Evolutionary conservation across 2,797 vertebrate genomes (phyloP).

Genomic region (Hyperoplus immaculatus): DNA sequence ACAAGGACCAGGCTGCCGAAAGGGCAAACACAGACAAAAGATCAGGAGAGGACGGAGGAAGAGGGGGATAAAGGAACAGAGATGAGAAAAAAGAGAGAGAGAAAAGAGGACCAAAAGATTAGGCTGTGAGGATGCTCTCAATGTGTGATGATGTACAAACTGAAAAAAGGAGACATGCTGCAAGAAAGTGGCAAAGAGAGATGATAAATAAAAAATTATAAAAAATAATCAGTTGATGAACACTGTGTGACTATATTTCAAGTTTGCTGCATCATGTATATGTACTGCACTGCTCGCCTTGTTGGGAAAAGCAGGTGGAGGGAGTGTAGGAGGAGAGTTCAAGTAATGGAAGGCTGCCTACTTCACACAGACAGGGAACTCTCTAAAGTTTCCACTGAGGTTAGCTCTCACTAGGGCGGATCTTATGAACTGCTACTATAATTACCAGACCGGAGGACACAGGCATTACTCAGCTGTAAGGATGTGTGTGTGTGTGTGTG

Average conservation of each 20-base stretch:
- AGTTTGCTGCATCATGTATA: slow-evolving; percentile 35
- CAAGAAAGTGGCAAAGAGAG: slow-evolving; percentile 25
- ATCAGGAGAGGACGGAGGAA: slow-evolving; percentile 3
- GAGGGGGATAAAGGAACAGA: slow-evolving; percentile 1
- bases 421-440: slow-evolving; percentile 79
- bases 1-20: slow-evolving; percentile 78
- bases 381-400: slow-evolving; percentile 69
- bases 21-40: slow-evolving; percentile 58
- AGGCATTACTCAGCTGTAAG: slow-evolving; percentile 56
- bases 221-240: slow-evolving; percentile 28
- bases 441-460: slow-evolving; percentile 72
- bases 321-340: slow-evolving; percentile 51
- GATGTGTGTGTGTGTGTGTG: not conserved
- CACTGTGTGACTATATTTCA: slow-evolving; percentile 11
- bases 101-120: slow-evolving; percentile 42
- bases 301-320: slow-evolving; percentile 27
- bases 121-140: slow-evolving; percentile 49
- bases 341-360: slow-evolving; percentile 67
- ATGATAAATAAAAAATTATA: slow-evolving; percentile 28
- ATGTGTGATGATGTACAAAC: slow-evolving; percentile 58
- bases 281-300: slow-evolving; percentile 5
- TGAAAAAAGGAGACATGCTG: slow-evolving; percentile 29
- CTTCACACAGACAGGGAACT: slow-evolving; percentile 68
- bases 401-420: slow-evolving; percentile 67
- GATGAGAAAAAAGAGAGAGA: slow-evolving; percentile 16